Evolutionary conservation across 2,113 vertebrate genomes (phyloP).

Genomic region (Lepus europaeus): DNA sequence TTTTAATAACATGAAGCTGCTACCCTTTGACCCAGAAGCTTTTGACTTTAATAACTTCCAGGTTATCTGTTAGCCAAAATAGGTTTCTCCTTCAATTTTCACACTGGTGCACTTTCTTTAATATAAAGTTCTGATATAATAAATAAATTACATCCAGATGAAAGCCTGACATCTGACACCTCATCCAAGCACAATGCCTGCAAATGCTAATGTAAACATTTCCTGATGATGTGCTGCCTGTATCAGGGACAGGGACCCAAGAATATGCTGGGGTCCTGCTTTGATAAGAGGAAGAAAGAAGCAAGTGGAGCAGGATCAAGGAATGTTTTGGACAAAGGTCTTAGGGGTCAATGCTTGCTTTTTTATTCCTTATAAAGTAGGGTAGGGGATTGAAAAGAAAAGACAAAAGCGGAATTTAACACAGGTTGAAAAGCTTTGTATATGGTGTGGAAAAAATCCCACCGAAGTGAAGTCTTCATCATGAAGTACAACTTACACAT

Average conservation of each 20-base stretch:
- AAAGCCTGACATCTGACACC: constrained; percentile 82
- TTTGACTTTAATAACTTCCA: constrained; percentile 88
- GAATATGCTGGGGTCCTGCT: not conserved
- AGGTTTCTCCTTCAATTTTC: constrained; percentile 83
- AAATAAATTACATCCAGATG: constrained; percentile 88
- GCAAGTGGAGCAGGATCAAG: not conserved
- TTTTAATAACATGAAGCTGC: constrained; percentile 87
- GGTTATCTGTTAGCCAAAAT: constrained; percentile 82
- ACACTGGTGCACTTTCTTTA: constrained; percentile 85
- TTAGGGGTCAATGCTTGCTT: constrained; percentile 1
- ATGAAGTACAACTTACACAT: not conserved
- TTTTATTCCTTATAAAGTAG: constrained; percentile 21
- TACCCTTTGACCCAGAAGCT: constrained; percentile 84
- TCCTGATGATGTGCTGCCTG: constrained; percentile 27
- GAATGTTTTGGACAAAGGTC: constrained; percentile 38
- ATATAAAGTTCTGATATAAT: constrained; percentile 83
- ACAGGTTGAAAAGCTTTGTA: constrained; percentile 20
- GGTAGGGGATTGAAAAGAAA: not conserved
- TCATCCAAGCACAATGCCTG: constrained; percentile 69
- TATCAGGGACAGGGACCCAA: constrained; percentile 69
- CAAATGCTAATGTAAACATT: constrained; percentile 69
- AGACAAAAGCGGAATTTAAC: not conserved
- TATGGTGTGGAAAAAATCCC: not conserved
- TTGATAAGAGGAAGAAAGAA: constrained; percentile 57
- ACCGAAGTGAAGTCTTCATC: accelerated